phyloP scores from a whole-genome alignment of 1,140 invertebrate genomes.

The Penaeus japonicus region DNA sequence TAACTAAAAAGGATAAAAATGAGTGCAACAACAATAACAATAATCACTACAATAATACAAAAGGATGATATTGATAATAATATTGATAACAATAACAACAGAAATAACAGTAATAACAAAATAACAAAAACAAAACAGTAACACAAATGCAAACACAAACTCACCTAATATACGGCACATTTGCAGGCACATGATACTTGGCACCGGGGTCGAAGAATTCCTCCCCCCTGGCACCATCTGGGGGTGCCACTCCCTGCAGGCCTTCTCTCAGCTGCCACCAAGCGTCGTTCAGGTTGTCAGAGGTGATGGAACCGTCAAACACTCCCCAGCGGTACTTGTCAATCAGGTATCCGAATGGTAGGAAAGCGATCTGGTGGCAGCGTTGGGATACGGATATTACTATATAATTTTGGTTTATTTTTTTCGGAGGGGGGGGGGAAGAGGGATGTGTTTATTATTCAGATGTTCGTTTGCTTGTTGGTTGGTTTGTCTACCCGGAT shows the following conservation, averaged over 20 bases:
- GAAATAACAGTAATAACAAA: too few species aligned
- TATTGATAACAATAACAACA: too few species aligned
- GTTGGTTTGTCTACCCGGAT: not conserved
- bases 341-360: constrained; percentile 87
- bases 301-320: constrained; percentile 76
- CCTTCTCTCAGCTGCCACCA: constrained; percentile 76
- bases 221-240: constrained; percentile 72
- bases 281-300: constrained; percentile 79
- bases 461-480: too few species aligned
- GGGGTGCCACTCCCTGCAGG: constrained; percentile 82
- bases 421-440: not conserved
- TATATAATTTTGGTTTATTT: too few species aligned
- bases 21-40: too few species aligned
- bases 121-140: not conserved
- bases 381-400: not conserved
- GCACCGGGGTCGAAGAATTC: constrained; percentile 85
- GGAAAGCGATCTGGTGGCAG: constrained; percentile 73
- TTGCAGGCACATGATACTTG: constrained; percentile 85
- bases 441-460: not conserved
- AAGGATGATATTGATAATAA: too few species aligned
- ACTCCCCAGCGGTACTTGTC: constrained; percentile 91
- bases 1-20: too few species aligned
- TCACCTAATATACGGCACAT: constrained; percentile 84
- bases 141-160: not conserved
- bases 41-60: too few species aligned